Base-by-base conservation (phyloP, 2,888 invertebrate species). In the Spialia ferax region DNA sequence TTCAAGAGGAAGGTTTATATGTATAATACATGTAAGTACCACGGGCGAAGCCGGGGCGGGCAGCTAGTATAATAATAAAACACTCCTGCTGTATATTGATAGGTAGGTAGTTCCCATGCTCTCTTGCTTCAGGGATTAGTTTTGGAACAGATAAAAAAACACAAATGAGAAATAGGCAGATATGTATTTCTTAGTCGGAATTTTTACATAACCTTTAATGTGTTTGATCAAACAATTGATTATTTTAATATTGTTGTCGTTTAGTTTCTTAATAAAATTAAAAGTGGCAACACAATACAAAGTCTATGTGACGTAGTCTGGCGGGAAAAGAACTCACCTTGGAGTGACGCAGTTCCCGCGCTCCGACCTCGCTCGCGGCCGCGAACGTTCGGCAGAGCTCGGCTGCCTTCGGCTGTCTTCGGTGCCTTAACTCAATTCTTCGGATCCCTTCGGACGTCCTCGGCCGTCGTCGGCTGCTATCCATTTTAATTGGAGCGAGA, bases 261-360 rank as follows among this genome's bases (percentile, higher is more conserved):
- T 55, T 70, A 65, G 66, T 68, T 61, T 74, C 11, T 73, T 75
- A 75, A 77, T 77, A 76, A 75, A 70, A 80, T 77, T 77, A 75
- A 70, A 80, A 80, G 72, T 80, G 79, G 77, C 81, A 81, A 81
- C 80, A 85, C 85, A 86, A 86, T 85, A 66, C 84, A 85, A 84
- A 82, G 83, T 79, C 79, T 79, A 75, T 52, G 59, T 88, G 86
- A 87, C 88, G 88, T 68, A 73, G 84, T 79, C 79, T 83, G 88
- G 89, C 91, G 90, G 91, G 89, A 90, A 91, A 90, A 87, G 85
- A 88, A 78, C 77, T 89, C 83, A 86, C 93, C 92, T 93, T 91
- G 91, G 35, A 74, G 77, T 89, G 89, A 89, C 90, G 88, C 83
- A 88, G 83, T 91, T 89, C 90, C 91, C 89, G 86, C 84, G 85